Base-by-base conservation (phyloP, 2,888 invertebrate genomes). In the Muschampia plurimacula region DNA sequence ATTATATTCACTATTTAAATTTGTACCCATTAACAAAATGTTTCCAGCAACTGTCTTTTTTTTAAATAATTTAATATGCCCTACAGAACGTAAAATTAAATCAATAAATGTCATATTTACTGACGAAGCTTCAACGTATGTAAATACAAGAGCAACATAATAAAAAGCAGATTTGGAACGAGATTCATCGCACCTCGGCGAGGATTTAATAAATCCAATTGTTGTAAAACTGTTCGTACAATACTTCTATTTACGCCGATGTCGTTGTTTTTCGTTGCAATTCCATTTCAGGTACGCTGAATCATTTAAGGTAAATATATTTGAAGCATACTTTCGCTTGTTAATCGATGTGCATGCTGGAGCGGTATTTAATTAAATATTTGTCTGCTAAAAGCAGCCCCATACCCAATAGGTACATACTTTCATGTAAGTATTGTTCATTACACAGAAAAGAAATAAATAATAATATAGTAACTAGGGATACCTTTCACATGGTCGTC, bases 191-290 rank as follows among this genome's bases (percentile, higher is more conserved):
- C 72, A 67, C 72, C 72, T 72, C 72, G 67, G 55, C 72, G 62
- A 62, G 72, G 72, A 72, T 72, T 72, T 72, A 72, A 72, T 67
- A 72, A 72, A 72, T 72, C 63, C 72, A 72, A 67, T 72, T 72
- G 72, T 72, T 22, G 22, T 22, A 68, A 67, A 63, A 67, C 67
- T 72, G 67, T 68, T 67, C 67, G 72, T 64, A 72, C 66, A 68
- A 68, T 72, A 68, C 67, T 72, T 72, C 72, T 72, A 68, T 72
- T 72, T 72, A 72, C 67, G 52, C 57, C 39, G 57, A 57, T 57
- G 57, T 52, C 22, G 13, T 55, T 63, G 63, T 67, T 67, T 72
- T 71, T 57, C 32, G 36, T 63, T 57, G 63, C 63, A 44, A 67
- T 67, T 72, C 55, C 67, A 72, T 67, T 67, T 67, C 44, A 28